Conservation (phyloP, 2,888 invertebrate genomes). For the Ennomos erosarius region DNA sequence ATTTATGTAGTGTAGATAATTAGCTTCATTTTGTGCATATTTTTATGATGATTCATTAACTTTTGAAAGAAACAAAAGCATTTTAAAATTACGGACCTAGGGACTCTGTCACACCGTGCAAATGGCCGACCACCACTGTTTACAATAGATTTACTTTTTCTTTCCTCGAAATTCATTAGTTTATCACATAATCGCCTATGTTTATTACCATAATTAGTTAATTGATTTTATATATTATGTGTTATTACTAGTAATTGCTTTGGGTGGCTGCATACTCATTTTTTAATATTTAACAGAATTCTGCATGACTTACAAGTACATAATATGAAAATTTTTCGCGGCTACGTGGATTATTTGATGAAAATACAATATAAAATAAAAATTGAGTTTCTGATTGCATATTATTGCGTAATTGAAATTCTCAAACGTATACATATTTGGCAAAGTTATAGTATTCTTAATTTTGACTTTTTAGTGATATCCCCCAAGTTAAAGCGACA, state of each 20-base stretch:
- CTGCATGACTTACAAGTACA: conserved; percentile 56
- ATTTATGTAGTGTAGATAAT: conserved; percentile 54
- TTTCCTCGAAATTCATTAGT: conserved; percentile 51
- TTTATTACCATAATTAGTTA: conserved; percentile 57
- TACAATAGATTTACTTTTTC: conserved; percentile 78
- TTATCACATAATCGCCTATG: conserved; percentile 50
- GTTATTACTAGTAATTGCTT: conserved; percentile 30
- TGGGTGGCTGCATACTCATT: conserved; percentile 29
- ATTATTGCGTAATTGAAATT: neutral
- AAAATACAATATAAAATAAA: conserved; percentile 38
- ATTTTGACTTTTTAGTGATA: neutral
- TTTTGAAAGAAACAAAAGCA: conserved; percentile 72
- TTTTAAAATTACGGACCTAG: conserved; percentile 83
- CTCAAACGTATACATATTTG: neutral
- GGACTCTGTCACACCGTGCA: conserved; percentile 88
- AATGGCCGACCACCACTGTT: conserved; percentile 90
- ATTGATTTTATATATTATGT: conserved; percentile 53
- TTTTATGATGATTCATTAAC: conserved; percentile 72
- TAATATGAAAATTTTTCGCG: conserved; percentile 57
- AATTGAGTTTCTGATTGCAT: conserved; percentile 3
- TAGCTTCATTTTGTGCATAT: conserved; percentile 73
- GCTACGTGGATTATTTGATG: conserved; percentile 52
- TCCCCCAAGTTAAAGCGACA: conserved; percentile 9
- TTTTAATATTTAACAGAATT: conserved; percentile 52
- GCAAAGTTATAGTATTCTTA: conserved; percentile 6